Evolutionary conservation across 1,140 invertebrate species (phyloP).

Genomic region (Hormaphis cornu): DNA sequence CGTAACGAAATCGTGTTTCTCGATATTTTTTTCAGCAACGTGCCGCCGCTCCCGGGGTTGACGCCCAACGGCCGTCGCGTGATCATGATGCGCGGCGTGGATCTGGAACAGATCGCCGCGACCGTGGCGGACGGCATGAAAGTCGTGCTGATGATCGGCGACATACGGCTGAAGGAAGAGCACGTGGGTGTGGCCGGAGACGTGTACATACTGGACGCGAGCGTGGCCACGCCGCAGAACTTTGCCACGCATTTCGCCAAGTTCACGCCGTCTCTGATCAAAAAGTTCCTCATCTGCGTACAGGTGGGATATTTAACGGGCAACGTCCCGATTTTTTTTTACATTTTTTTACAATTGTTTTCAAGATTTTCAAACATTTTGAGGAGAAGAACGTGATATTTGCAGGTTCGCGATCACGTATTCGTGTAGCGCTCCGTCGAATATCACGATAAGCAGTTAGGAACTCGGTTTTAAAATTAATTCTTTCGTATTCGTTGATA

Average conservation of each 20-base stretch:
- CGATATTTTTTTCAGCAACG: constrained; percentile 47
- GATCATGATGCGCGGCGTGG: constrained; percentile 56
- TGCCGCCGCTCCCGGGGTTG: constrained; percentile 64
- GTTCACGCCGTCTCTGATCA: constrained; percentile 61
- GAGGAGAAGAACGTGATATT: too few relatives aligned
- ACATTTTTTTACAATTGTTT: too few relatives aligned
- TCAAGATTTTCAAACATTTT: too few relatives aligned
- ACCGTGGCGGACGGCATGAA: constrained; percentile 62
- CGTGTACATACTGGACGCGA: constrained; percentile 67
- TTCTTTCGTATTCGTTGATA: too few relatives aligned
- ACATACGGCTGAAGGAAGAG: constrained; percentile 66
- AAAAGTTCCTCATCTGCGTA: constrained; percentile 71
- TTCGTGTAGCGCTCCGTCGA: too few relatives aligned
- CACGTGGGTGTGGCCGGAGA: constrained; percentile 66
- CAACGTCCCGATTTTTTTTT: too few relatives aligned
- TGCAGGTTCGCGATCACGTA: too few relatives aligned
- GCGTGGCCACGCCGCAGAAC: constrained; percentile 59
- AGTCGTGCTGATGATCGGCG: constrained; percentile 69
- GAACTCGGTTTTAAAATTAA: too few relatives aligned
- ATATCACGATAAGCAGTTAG: too few relatives aligned
- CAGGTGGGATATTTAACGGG: constrained; percentile 48
- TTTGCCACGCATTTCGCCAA: constrained; percentile 66
- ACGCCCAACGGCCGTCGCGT: constrained; percentile 68
- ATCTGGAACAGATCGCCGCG: constrained; percentile 47
- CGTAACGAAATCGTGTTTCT: background rate